Percentiles rank a stretch among this genome's conserved stretches.
These are phyloP conservation scores for Tridacna crocea DNA, from an alignment of 2,888 invertebrate genomes.

Conservation along the genomic window DNA sequence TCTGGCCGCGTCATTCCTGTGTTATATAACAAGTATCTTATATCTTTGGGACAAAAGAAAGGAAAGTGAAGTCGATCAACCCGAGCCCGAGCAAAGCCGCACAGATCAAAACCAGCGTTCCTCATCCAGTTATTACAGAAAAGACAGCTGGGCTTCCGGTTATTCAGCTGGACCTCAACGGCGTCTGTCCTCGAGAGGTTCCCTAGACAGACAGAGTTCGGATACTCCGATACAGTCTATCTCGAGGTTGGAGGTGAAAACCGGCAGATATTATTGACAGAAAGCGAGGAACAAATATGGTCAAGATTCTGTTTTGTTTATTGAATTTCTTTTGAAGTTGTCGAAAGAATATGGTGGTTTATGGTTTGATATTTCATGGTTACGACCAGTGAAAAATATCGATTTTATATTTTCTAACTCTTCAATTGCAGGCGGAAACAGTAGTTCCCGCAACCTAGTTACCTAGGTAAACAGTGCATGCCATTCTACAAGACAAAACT, in stretches of 20 bases:
- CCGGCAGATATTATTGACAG: background rate
- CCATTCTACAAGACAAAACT: too few relatives aligned
- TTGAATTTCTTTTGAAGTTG: too few relatives aligned
- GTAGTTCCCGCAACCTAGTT: too few relatives aligned
- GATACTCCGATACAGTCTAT: background rate
- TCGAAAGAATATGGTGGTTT: too few relatives aligned
- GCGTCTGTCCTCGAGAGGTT: background rate
- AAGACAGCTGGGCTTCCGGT: background rate
- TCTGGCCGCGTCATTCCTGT: conserved; percentile 13
- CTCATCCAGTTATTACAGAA: background rate
- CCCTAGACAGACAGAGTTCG: background rate
- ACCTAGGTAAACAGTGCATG: too few relatives aligned
- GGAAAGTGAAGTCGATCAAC: background rate
- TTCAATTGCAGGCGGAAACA: too few relatives aligned
- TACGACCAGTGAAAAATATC: too few relatives aligned
- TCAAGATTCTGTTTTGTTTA: too few relatives aligned
- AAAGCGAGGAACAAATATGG: too few relatives aligned
- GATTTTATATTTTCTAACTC: too few relatives aligned
- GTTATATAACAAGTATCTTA: conserved; percentile 26
- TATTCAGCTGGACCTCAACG: background rate
- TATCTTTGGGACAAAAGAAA: conserved; percentile 17
- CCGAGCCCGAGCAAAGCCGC: background rate
- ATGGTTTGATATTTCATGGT: too few relatives aligned
- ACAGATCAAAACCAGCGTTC: background rate
- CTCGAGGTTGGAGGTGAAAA: background rate